Conservation (phyloP, 2,888 invertebrate species). For the Bellardia pandia region DNA sequence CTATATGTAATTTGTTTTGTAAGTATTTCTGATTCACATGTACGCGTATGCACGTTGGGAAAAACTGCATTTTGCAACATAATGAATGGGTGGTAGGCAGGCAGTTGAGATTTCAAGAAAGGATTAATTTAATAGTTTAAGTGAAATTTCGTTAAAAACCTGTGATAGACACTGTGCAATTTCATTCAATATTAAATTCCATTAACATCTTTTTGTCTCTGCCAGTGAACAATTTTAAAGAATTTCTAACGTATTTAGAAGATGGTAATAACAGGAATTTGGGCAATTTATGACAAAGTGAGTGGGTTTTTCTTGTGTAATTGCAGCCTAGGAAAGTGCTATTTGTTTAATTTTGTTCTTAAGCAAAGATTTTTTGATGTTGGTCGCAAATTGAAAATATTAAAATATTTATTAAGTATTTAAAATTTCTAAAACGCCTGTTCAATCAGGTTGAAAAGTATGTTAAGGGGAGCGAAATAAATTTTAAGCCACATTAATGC, state of each 20-base stretch:
- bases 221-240: background rate
- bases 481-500: background rate
- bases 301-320: background rate
- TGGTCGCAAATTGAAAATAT: too few relatives aligned
- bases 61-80: conserved; percentile 31
- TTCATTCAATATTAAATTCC: conserved; percentile 29
- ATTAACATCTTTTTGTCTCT: conserved; percentile 24
- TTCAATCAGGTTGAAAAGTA: too few relatives aligned
- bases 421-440: too few relatives aligned
- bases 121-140: conserved; percentile 50
- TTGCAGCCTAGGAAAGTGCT: background rate
- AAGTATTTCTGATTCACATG: conserved; percentile 19
- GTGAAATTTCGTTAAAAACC: conserved; percentile 53
- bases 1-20: background rate
- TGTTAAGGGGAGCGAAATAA: background rate
- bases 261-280: conserved; percentile 1
- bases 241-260: conserved; percentile 1
- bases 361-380: too few relatives aligned
- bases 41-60: background rate
- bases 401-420: too few relatives aligned
- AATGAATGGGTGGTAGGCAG: conserved; percentile 52
- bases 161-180: background rate
- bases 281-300: conserved; percentile 1
- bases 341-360: too few relatives aligned
- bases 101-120: conserved; percentile 42